Base-by-base conservation (phyloP, 2,888 invertebrate species). In the Hedya salicella region DNA sequence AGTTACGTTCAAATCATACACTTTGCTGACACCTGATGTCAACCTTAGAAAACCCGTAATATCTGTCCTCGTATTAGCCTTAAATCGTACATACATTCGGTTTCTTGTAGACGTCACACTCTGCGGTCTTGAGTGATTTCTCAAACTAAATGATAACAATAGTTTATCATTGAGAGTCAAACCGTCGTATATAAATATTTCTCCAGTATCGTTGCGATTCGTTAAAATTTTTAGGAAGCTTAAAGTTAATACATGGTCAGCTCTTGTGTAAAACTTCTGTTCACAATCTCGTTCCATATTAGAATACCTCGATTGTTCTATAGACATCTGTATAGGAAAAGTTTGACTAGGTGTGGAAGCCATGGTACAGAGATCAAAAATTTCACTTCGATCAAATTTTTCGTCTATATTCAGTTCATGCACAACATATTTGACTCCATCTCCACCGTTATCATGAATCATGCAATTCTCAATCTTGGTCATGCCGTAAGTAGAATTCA, bases 81-180 rank as follows among this genome's bases (percentile, higher is more conserved):
- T 93, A 80, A 98, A 98, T 77, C 95, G 94, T 17, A 99, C 94
- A 78, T 94, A 96, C 80, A 98, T 94, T 82, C 96, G 95, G 77
- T 96, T 96, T 68, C 95, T 93, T 0, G 95, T 95, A 3, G 97
- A 96, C 3, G 97, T 96, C 11, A 98, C 94, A 78, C 97, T 97
- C 82, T 98, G 98, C 0, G 98, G 97, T 75, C 97, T 93, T 0
- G 98, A 97, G 66, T 95, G 95, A 84, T 99, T 99, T 76, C 95
- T 93, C 54, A 98, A 94, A 62, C 92, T 92, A 82, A 98, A 95
- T 0, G 93, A 89, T 17, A 95, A 94, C 46, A 98, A 79, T 21
- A 96, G 85, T 72, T 95, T 95, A 74, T 96, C 96, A 63, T 94
- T 94, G 0, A 93, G 83, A 21, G 95, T 95, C 44, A 95, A 93